Evolutionary conservation across 1,140 invertebrate genomes (phyloP).

Genomic region (Bicyclus anynana): DNA sequence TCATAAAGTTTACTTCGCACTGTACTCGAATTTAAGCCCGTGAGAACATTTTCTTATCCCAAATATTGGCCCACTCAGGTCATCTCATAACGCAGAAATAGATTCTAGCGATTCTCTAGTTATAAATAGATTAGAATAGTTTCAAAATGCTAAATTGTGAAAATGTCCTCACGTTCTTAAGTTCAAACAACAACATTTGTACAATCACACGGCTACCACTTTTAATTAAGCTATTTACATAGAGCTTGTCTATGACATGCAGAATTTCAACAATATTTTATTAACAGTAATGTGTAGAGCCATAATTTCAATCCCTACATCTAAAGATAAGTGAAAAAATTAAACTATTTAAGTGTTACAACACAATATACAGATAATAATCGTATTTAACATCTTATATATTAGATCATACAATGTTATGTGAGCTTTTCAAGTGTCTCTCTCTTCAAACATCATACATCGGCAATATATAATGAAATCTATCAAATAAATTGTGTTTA

Average conservation of each 20-base stretch:
- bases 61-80: too few relatives aligned
- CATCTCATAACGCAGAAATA: too few relatives aligned
- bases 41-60: too few relatives aligned
- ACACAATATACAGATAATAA: slow-evolving; percentile 50
- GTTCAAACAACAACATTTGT: slow-evolving; percentile 40
- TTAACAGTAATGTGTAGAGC: slow-evolving; percentile 55
- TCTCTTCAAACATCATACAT: too few relatives aligned
- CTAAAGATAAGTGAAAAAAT: slow-evolving; percentile 21
- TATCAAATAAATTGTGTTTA: too few relatives aligned
- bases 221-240: slow-evolving; percentile 52
- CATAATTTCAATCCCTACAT: slow-evolving; percentile 42
- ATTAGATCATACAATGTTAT: not conserved
- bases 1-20: too few relatives aligned
- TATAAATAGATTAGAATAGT: too few relatives aligned
- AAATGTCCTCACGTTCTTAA: slow-evolving; percentile 1
- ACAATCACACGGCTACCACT: slow-evolving; percentile 36
- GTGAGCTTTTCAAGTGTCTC: too few relatives aligned
- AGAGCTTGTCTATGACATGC: slow-evolving; percentile 58
- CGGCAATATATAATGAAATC: too few relatives aligned
- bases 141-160: too few relatives aligned
- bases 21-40: too few relatives aligned
- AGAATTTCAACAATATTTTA: slow-evolving; percentile 46
- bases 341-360: slow-evolving; percentile 34
- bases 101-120: too few relatives aligned
- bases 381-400: slow-evolving; percentile 8